A percentile compares a stretch with the other conserved stretches of the same genome.
These are phyloP conservation scores for Carettochelys insculpta DNA, from an alignment of 2,113 vertebrate species.

Conservation along the genomic window DNA sequence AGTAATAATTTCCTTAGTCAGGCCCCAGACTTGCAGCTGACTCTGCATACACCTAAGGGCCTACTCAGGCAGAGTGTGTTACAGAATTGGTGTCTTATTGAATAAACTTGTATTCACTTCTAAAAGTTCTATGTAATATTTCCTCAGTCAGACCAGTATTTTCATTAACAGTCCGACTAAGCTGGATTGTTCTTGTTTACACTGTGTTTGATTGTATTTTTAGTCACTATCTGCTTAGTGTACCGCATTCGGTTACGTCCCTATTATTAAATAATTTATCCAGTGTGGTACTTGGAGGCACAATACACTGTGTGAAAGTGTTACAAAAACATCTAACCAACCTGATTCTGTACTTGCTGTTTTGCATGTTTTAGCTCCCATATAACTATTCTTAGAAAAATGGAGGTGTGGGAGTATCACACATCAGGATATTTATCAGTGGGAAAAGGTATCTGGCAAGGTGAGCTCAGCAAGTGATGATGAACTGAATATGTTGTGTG, in stretches of 20 bases:
- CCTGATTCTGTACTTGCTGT: not conserved
- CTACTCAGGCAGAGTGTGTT: not conserved
- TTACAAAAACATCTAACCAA: not conserved
- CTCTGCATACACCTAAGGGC: not conserved
- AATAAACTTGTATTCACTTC: not conserved
- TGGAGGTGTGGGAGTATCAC: not conserved
- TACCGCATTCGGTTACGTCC: not conserved
- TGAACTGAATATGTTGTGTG: accelerated
- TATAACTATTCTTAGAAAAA: not conserved
- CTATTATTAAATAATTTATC: not conserved
- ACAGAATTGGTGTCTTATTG: not conserved
- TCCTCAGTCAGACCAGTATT: not conserved
- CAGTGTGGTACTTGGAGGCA: not conserved
- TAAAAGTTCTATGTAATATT: not conserved
- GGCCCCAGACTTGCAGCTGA: not conserved
- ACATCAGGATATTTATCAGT: not conserved
- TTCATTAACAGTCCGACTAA: not conserved
- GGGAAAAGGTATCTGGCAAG: not conserved
- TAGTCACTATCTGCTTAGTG: not conserved
- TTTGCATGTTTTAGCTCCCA: not conserved
- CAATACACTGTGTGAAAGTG: not conserved
- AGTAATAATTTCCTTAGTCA: not conserved
- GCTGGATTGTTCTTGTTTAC: not conserved
- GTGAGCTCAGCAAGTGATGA: not conserved
- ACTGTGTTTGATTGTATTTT: not conserved